A percentile compares a stretch with the other conserved stretches of the same genome.
phyloP scores from a whole-genome alignment of 2,888 invertebrate species.

The Lepidochrysops patricia region DNA sequence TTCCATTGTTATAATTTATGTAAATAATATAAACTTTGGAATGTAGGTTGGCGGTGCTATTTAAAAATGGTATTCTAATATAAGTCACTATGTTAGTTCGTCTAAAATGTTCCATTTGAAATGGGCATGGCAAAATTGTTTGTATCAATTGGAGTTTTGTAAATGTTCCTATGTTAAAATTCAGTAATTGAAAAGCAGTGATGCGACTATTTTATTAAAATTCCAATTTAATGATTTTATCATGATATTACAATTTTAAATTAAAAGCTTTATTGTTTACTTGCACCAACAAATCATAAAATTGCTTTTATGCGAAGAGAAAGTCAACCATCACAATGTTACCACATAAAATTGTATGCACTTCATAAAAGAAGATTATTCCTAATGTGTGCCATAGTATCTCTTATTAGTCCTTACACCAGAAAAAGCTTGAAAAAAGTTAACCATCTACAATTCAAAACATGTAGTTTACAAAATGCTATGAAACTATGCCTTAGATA shows the following conservation, averaged over 20 bases:
- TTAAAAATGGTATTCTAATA: slow-evolving; percentile 57
- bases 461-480: too few relatives aligned
- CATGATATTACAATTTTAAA: background rate
- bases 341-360: slow-evolving; percentile 18
- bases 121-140: slow-evolving; percentile 40
- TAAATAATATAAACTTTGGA: slow-evolving; percentile 22
- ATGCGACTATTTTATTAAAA: background rate
- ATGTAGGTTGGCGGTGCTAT: slow-evolving; percentile 67
- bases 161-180: slow-evolving; percentile 47
- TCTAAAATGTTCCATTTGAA: slow-evolving; percentile 30
- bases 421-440: background rate
- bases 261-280: background rate
- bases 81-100: slow-evolving; percentile 42
- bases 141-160: slow-evolving; percentile 52
- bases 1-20: background rate
- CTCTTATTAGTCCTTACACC: slow-evolving; percentile 4
- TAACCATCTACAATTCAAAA: background rate
- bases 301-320: background rate
- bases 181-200: background rate
- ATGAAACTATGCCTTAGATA: too few relatives aligned
- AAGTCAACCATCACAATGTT: slow-evolving; percentile 20
- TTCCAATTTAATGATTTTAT: background rate
- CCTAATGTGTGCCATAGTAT: slow-evolving; percentile 26
- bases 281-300: background rate
- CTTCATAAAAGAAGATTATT: slow-evolving; percentile 19